Evolutionary conservation across 2,113 vertebrate genomes (phyloP).

Genomic region (Gadus macrocephalus): DNA sequence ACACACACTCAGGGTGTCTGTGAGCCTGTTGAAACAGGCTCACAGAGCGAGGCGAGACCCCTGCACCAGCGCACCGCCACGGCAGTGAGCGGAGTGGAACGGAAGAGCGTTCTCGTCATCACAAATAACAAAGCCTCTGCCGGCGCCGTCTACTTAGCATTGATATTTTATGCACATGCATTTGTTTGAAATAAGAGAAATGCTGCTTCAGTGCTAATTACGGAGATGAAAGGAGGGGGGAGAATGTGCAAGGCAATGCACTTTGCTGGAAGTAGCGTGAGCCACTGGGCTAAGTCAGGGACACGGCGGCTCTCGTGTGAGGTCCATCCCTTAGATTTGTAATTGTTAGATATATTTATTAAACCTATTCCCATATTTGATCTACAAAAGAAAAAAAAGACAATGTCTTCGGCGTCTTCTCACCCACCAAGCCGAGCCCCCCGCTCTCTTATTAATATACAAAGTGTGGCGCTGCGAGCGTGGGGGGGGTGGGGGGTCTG

Average conservation of each 20-base stretch:
- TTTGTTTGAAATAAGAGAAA: conserved; percentile 74
- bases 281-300: conserved; percentile 57
- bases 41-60: too few species aligned
- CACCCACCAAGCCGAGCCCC: background rate
- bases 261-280: conserved; percentile 57
- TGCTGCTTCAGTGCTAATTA: conserved; percentile 72
- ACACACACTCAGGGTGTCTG: conserved; percentile 3
- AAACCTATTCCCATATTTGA: background rate
- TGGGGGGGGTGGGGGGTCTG: conserved; percentile 18
- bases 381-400: conserved; percentile 1
- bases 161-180: conserved; percentile 75
- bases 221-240: conserved; percentile 69
- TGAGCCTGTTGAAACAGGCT: conserved; percentile 28
- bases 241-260: conserved; percentile 69
- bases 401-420: background rate
- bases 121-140: conserved; percentile 74
- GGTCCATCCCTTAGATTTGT: background rate
- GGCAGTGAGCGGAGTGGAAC: conserved; percentile 48
- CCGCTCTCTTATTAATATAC: background rate
- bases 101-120: conserved; percentile 59
- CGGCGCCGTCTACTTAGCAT: conserved; percentile 54
- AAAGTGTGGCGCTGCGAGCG: conserved; percentile 12
- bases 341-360: background rate
- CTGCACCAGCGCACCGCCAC: too few species aligned
- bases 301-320: conserved; percentile 43